Evolutionary conservation across 2,888 invertebrate species (phyloP), one percentile per base, ranked within the genome.

Genomic region (Zygogramma bicolorata): DNA sequence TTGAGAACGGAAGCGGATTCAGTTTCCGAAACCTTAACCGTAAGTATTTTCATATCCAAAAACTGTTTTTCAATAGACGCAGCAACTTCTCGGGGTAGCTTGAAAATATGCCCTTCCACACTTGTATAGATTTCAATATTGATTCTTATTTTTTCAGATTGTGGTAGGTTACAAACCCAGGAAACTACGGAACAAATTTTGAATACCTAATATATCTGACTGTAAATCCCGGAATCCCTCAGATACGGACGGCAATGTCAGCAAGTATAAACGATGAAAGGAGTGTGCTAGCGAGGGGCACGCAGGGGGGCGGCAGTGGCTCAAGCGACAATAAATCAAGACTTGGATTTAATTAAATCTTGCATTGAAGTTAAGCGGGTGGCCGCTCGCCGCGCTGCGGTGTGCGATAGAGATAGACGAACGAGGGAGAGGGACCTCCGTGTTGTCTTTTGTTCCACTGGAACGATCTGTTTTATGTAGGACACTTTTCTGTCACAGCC

Each of bases 301-400:
- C 61, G 34, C 27, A 42, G 60, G 70, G 53, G 60, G 70, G 76
- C 72, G 62, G 75, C 68, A 73, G 77, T 69, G 75, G 81, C 83
- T 81, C 83, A 83, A 85, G 87, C 87, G 88, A 88, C 88, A 88
- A 88, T 88, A 88, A 88, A 88, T 88, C 88, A 88, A 88, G 88
- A 87, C 87, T 86, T 84, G 88, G 88, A 88, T 88, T 88, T 88
- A 88, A 88, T 88, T 88, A 88, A 88, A 88, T 88, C 88, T 88
- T 88, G 88, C 88, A 88, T 88, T 87, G 88, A 88, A 88, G 88
- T 88, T 87, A 87, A 87, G 86, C 86, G 87, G 87, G 86, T 84
- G 85, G 86, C 87, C 87, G 85, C 86, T 86, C 82, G 86, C 86
- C 85, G 85, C 86, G 86, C 86, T 87, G 86, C 83, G 86, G 85